phyloP scores from a whole-genome alignment of 1,140 invertebrate genomes.

The Brachionus paranguensis region DNA sequence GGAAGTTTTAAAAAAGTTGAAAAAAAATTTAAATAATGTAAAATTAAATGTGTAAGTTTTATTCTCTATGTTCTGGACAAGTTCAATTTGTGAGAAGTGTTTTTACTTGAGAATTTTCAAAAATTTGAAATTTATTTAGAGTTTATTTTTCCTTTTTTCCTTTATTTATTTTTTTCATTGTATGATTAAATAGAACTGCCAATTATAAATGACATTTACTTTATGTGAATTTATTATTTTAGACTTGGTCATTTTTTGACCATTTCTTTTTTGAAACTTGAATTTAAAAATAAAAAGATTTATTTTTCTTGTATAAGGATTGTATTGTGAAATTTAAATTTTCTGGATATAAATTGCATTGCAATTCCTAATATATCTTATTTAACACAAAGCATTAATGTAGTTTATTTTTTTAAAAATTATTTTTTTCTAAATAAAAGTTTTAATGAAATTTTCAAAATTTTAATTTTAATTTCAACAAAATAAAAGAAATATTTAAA shows the following conservation, averaged over 20 bases:
- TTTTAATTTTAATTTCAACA: not conserved
- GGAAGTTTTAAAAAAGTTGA: not conserved
- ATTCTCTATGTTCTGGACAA: not conserved
- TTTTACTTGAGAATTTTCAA: not conserved
- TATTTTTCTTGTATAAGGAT: not conserved
- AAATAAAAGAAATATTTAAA: too few species aligned
- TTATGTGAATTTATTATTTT: not conserved
- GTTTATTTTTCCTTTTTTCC: not conserved
- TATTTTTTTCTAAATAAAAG: slow-evolving; percentile 17
- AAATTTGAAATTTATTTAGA: not conserved
- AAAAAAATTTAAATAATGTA: not conserved
- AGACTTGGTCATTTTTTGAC: not conserved
- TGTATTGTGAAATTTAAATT: not conserved
- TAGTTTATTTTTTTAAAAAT: not conserved
- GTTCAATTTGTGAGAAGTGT: not conserved
- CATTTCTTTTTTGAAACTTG: not conserved
- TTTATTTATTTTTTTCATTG: not conserved
- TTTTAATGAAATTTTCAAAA: not conserved
- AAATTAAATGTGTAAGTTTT: not conserved
- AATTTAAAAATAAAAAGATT: not conserved
- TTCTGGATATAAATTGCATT: not conserved
- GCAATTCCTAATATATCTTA: not conserved
- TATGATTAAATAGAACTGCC: not conserved
- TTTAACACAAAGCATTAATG: not conserved
- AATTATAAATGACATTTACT: not conserved